Conservation (phyloP, 1,140 invertebrate species). For the Scaptodrosophila lebanonensis region DNA sequence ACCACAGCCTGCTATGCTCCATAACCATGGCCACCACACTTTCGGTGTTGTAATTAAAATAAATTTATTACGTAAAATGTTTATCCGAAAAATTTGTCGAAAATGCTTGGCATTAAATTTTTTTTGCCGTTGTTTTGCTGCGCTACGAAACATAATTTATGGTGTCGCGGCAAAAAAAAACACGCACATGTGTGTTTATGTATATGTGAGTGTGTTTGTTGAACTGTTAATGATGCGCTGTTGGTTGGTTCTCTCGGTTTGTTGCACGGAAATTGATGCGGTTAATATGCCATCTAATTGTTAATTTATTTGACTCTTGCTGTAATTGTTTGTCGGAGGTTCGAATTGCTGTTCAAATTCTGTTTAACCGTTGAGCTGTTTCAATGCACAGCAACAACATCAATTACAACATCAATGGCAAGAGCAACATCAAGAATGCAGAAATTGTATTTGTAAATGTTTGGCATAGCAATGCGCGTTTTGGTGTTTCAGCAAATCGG, state of each 20-base stretch:
- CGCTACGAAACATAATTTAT: too few species aligned
- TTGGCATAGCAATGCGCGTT: slow-evolving; percentile 43
- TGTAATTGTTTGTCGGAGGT: too few species aligned
- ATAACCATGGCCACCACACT: slow-evolving; percentile 24
- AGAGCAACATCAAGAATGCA: not conserved
- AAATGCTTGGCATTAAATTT: slow-evolving; percentile 18
- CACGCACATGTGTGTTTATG: too few species aligned
- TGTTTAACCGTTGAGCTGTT: too few species aligned
- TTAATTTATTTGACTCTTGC: slow-evolving; percentile 26
- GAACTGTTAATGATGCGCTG: too few species aligned
- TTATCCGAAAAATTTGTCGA: slow-evolving; percentile 74
- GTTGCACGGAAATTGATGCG: slow-evolving; percentile 53
- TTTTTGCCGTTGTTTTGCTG: slow-evolving; percentile 12
- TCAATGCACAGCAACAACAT: slow-evolving; percentile 22
- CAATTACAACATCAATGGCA: slow-evolving; percentile 6
- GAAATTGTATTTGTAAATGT: slow-evolving; percentile 27
- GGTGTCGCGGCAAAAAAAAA: too few species aligned
- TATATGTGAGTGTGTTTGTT: too few species aligned
- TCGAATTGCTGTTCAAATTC: too few species aligned
- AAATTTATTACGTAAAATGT: slow-evolving; percentile 75
- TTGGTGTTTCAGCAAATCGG: too few species aligned
- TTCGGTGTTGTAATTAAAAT: slow-evolving; percentile 74
- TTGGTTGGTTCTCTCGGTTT: too few species aligned
- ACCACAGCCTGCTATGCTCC: not conserved
- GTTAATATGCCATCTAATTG: slow-evolving; percentile 69